These are phyloP conservation scores for Xestoiulus laeticollis DNA, from an alignment of 2,888 invertebrate species.

Conservation along the genomic window DNA sequence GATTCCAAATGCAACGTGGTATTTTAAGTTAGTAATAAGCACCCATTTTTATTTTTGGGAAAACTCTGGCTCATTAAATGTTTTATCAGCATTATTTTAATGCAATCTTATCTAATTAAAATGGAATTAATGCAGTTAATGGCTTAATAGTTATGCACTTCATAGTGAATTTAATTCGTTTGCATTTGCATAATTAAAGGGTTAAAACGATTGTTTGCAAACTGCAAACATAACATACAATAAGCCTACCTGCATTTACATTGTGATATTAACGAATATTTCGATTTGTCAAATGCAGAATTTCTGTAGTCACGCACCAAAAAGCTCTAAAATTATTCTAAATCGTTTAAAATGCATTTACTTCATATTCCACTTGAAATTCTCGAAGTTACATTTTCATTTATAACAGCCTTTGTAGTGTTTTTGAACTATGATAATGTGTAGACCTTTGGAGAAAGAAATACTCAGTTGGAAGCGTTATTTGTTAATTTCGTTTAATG, in stretches of 20 bases:
- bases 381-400: background rate
- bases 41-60: background rate
- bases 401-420: background rate
- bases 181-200: background rate
- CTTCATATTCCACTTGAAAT: background rate
- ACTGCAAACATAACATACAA: background rate
- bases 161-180: background rate
- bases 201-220: slow-evolving; percentile 26
- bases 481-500: background rate
- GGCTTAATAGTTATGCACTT: background rate
- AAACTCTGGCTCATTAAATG: background rate
- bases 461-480: background rate
- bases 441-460: background rate
- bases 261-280: background rate
- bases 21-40: background rate
- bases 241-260: background rate
- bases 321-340: background rate
- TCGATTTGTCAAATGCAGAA: background rate
- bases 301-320: background rate
- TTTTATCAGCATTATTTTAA: background rate
- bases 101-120: background rate
- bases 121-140: background rate
- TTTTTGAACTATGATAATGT: background rate
- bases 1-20: too few species aligned
- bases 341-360: background rate